These are phyloP conservation scores for Miniopterus natalensis DNA, from an alignment of 2,113 vertebrate species.

Conservation along the genomic window DNA sequence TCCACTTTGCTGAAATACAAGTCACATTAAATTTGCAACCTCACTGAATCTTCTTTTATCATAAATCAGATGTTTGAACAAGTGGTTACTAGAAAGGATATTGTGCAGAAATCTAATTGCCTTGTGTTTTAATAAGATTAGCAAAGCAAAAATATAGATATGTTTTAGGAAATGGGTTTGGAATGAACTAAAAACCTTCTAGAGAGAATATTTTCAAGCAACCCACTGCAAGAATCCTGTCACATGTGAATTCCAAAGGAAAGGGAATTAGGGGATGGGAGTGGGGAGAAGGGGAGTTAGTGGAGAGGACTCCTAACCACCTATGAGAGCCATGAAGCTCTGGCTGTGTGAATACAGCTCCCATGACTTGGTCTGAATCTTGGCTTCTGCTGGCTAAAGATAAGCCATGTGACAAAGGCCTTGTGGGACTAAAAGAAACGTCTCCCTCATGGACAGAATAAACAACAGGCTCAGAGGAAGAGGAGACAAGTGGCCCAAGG, in stretches of 20 bases:
- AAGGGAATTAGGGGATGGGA: not conserved
- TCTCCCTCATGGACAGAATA: not conserved
- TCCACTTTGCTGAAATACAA: conserved; percentile 51
- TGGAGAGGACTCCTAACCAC: not conserved
- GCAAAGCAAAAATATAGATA: conserved; percentile 31
- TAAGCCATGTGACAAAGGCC: not conserved
- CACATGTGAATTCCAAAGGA: not conserved
- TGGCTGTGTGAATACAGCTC: not conserved
- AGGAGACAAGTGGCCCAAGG: not conserved
- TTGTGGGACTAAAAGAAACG: not conserved
- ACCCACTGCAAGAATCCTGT: not conserved
- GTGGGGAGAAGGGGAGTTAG: not conserved
- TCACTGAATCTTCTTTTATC: not conserved
- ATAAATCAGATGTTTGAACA: not conserved
- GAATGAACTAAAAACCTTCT: not conserved
- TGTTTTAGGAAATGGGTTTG: conserved; percentile 22
- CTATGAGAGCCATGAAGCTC: not conserved
- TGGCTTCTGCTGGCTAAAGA: not conserved
- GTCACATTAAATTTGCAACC: not conserved
- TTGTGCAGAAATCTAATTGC: conserved; percentile 14
- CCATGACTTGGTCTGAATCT: not conserved
- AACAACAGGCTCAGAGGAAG: not conserved
- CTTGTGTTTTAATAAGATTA: conserved; percentile 62
- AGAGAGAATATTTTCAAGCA: conserved; percentile 9
- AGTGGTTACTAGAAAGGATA: not conserved